phyloP scores from a whole-genome alignment of 1,140 invertebrate genomes.

The Arion vulgaris region DNA sequence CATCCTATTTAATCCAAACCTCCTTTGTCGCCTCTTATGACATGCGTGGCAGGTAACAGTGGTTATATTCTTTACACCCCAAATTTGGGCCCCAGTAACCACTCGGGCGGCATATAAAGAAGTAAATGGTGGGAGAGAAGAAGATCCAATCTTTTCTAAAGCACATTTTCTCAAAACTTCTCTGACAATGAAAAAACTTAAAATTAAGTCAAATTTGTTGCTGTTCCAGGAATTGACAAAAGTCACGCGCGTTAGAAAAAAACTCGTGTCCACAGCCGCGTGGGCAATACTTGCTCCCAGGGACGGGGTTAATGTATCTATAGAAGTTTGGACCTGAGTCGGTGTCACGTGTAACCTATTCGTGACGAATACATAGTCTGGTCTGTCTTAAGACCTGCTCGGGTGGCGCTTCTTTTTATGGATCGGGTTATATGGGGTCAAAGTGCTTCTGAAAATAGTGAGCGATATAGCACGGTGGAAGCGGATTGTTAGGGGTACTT shows the following conservation, averaged over 20 bases:
- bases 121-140: too few species aligned
- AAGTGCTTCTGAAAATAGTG: not conserved
- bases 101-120: too few species aligned
- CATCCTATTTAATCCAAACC: too few species aligned
- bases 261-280: not conserved
- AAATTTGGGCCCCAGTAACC: too few species aligned
- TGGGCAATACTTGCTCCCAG: not conserved
- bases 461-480: not conserved
- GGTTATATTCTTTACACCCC: too few species aligned
- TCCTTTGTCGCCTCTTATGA: too few species aligned
- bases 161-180: too few species aligned
- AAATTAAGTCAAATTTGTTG: not conserved
- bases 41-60: too few species aligned
- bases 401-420: not conserved
- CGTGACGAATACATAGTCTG: not conserved
- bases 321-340: not conserved
- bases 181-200: not conserved
- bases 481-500: not conserved
- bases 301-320: not conserved
- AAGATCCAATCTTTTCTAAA: too few species aligned
- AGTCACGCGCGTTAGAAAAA: not conserved
- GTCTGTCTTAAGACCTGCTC: not conserved
- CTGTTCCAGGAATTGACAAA: not conserved
- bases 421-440: not conserved
- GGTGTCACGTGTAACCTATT: not conserved